Conservation (phyloP, 1,140 invertebrate species). For the Magallana ariakensis region DNA sequence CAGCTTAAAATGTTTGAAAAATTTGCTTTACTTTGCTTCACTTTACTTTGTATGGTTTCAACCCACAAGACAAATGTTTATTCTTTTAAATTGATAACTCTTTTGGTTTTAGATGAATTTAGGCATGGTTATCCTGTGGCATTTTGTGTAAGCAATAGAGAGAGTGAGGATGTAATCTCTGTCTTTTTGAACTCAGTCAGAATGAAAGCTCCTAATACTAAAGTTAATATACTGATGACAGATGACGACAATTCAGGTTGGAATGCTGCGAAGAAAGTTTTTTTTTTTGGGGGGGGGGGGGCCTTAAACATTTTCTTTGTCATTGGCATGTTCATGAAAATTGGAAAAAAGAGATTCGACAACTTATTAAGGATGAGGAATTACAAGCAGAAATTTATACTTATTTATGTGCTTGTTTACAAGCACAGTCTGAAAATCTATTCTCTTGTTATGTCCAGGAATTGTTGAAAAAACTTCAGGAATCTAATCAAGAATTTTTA, state of each 20-base stretch:
- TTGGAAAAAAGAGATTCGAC: slow-evolving; percentile 26
- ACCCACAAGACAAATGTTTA: slow-evolving; percentile 36
- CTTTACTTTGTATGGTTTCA: slow-evolving; percentile 38
- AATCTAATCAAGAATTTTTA: slow-evolving; percentile 27
- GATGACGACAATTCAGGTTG: slow-evolving; percentile 42
- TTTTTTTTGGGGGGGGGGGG: neutral
- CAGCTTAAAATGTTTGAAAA: slow-evolving; percentile 31
- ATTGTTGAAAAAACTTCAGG: slow-evolving; percentile 12
- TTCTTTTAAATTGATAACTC: slow-evolving; percentile 27
- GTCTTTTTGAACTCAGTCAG: slow-evolving; percentile 43
- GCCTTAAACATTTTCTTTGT: slow-evolving; percentile 38
- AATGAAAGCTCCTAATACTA: slow-evolving; percentile 36
- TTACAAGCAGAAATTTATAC: slow-evolving; percentile 31
- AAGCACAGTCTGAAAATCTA: slow-evolving; percentile 14
- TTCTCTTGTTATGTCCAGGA: neutral
- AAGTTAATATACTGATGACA: slow-evolving; percentile 36
- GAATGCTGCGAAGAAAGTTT: slow-evolving; percentile 39
- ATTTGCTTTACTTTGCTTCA: neutral
- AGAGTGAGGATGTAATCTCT: slow-evolving; percentile 13
- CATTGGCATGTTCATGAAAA: slow-evolving; percentile 38
- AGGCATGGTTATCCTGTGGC: slow-evolving; percentile 42
- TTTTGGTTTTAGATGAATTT: slow-evolving; percentile 40
- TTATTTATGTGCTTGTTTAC: slow-evolving; percentile 27
- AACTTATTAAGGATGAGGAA: slow-evolving; percentile 10
- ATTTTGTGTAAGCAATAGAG: slow-evolving; percentile 45